Evolutionary conservation across 2,797 vertebrate genomes (phyloP).

Genomic region (Sebastes cheni): DNA sequence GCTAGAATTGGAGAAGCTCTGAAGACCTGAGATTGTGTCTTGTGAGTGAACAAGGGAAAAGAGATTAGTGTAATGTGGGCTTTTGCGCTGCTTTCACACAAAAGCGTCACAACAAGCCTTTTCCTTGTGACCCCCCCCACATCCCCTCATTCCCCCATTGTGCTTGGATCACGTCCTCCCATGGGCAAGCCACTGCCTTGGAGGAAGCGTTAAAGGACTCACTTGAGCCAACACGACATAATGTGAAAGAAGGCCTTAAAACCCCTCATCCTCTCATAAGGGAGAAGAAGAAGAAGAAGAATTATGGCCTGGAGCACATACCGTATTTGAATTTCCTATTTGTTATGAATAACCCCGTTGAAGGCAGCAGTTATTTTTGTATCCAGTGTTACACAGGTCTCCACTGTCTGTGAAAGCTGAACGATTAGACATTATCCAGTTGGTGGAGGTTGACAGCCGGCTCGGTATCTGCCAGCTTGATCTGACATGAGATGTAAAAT

Average conservation of each 20-base stretch:
- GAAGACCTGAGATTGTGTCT: conserved; percentile 72
- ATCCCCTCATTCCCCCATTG: conserved; percentile 47
- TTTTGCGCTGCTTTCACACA: conserved; percentile 64
- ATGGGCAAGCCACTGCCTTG: conserved; percentile 51
- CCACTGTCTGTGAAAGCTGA: conserved; percentile 43
- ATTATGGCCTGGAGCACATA: conserved; percentile 3
- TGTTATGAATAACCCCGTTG: conserved; percentile 13
- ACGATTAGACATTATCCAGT: conserved; percentile 66
- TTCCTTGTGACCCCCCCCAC: conserved; percentile 65
- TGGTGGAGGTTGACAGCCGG: conserved; percentile 61
- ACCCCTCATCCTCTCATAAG: neutral
- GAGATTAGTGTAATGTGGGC: conserved; percentile 79
- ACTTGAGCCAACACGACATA: conserved; percentile 44
- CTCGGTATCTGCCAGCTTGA: conserved; percentile 60
- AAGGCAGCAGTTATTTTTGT: conserved; percentile 19
- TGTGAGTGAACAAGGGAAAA: conserved; percentile 77
- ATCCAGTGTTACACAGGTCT: conserved; percentile 33
- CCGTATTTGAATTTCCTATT: conserved; percentile 19
- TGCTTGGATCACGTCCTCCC: conserved; percentile 69
- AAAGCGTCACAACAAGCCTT: conserved; percentile 69
- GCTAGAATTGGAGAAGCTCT: conserved; percentile 64
- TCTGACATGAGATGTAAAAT: conserved; percentile 73
- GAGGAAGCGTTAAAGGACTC: conserved; percentile 58
- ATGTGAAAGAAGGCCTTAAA: conserved; percentile 21
- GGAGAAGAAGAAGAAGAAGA: neutral